Base-by-base conservation (phyloP, 1,140 invertebrate species). In the Berghia stephanieae region DNA sequence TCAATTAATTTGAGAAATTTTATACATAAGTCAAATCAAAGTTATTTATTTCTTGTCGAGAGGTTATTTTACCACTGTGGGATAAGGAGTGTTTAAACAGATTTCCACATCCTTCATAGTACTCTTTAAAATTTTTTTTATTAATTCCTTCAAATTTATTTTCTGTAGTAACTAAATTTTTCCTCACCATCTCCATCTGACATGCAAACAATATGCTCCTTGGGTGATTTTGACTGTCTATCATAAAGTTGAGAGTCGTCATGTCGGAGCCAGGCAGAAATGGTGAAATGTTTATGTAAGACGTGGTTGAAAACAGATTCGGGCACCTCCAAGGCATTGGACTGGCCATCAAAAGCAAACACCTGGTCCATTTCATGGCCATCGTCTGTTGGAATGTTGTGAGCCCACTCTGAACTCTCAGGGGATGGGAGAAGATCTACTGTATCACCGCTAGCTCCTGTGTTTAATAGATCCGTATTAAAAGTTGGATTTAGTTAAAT, bases 101-200 rank as follows among this genome's bases (percentile, higher is more conserved):
- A n/a, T n/a, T n/a, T n/a, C n/a, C n/a, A n/a, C n/a, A n/a, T n/a
- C n/a, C n/a, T n/a, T n/a, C n/a, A n/a, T n/a, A n/a, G n/a, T n/a
- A n/a, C n/a, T n/a, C n/a, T n/a, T n/a, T n/a, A n/a, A n/a, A n/a
- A n/a, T n/a, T n/a, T n/a, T n/a, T n/a, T n/a, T n/a, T n/a, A n/a
- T n/a, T n/a, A n/a, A n/a, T n/a, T n/a, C n/a, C n/a, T n/a, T n/a
- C n/a, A n/a, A n/a, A n/a, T n/a, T n/a, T n/a, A n/a, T n/a, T n/a
- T n/a, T n/a, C n/a, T n/a, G n/a, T n/a, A n/a, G n/a, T 18, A 36
- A 52, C 92, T n/a, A n/a, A n/a, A n/a, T n/a, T n/a, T n/a, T n/a
- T n/a, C n/a, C 94, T 93, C 86, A 96, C 95, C 96, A 85, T 98
- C 96, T 88, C 98, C 96, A 91, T 99, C 97, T 66, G 96, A 96